Base-by-base conservation (phyloP, 1,140 invertebrate genomes). In the Zeugodacus cucurbitae region DNA sequence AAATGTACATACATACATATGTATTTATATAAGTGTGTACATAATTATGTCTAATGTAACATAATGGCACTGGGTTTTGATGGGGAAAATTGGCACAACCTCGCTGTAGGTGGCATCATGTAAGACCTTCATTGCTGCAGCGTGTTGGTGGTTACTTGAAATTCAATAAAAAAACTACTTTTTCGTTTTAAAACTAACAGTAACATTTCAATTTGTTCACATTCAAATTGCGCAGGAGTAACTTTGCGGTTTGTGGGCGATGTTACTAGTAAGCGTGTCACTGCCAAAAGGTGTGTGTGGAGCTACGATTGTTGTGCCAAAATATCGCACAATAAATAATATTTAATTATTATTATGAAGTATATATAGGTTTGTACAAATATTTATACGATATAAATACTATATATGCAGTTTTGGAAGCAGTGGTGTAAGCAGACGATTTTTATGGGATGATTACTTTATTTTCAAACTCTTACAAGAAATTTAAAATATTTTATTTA, bases 141-240 rank as follows among this genome's bases (percentile, higher is more conserved):
- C 5, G 37, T 74, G 32, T 37, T 74, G 37, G 32, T 41, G 74
- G 37, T 20, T 82, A 10, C 48, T 82, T 82, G n/a, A 26, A 74
- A 74, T 14, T 37, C n/a, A 1, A 26, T 2, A 41, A 74, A 37
- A 41, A 74, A 17, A 29, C n/a, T 48, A 22, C 44, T 0, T 48
- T 82, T 82, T 70, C 10, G 2, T 32, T 70, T 82, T 48, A 29
- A 44, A 82, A 82, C n/a, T 82, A 29, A 29, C 14, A 41, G 34
- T 22, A 26, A 74, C 74, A 82, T n/a, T 82, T 82, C 41, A 54
- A 82, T 82, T 48, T 29, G 37, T n/a, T 82, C 67, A 82, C 37
- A 54, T 48, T 29, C n/a, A n/a, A 74, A 44, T 82, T 82, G 44
- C 26, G 41, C 41, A 48, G 41, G 32, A 74, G 67, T 37, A 74